Percentiles rank a stretch among this genome's conserved stretches.
phyloP scores from a whole-genome alignment of 2,113 vertebrate species.

The Ranitomeya imitator region DNA sequence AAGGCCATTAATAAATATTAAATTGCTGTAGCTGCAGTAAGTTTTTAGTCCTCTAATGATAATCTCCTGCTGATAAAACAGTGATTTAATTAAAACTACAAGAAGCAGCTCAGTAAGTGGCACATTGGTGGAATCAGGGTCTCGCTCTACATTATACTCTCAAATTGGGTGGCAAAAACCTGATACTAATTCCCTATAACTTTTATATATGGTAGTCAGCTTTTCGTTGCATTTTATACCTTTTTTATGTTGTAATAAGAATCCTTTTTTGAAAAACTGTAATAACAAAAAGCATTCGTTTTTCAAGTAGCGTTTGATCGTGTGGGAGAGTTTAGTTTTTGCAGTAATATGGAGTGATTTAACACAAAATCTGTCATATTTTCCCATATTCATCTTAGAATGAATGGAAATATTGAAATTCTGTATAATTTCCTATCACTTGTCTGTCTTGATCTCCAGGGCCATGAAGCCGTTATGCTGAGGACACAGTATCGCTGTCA shows the following conservation, averaged over 20 bases:
- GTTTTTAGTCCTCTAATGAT: too few relatives aligned
- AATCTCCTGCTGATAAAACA: too few relatives aligned
- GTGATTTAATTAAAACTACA: too few relatives aligned
- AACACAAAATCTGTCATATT: too few relatives aligned
- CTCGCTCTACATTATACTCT: too few relatives aligned
- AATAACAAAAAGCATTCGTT: background rate
- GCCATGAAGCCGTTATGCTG: conserved; percentile 69
- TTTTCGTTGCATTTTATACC: background rate
- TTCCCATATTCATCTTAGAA: background rate
- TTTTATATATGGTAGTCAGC: background rate
- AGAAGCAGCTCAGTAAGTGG: too few relatives aligned
- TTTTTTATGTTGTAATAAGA: background rate
- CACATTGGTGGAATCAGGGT: too few relatives aligned
- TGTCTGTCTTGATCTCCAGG: conserved; percentile 62
- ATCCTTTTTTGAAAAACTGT: background rate
- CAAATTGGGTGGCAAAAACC: too few relatives aligned
- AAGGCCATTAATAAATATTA: too few relatives aligned
- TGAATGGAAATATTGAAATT: background rate
- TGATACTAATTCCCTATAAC: background rate
- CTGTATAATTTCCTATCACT: background rate
- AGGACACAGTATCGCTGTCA: conserved; percentile 80
- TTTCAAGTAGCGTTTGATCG: background rate
- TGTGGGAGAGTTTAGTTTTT: background rate
- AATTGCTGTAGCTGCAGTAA: too few relatives aligned
- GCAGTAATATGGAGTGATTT: too few relatives aligned